phyloP scores from a whole-genome alignment of 37 sponge, comb jelly and placozoan species.

The Tethya wilhelma region DNA sequence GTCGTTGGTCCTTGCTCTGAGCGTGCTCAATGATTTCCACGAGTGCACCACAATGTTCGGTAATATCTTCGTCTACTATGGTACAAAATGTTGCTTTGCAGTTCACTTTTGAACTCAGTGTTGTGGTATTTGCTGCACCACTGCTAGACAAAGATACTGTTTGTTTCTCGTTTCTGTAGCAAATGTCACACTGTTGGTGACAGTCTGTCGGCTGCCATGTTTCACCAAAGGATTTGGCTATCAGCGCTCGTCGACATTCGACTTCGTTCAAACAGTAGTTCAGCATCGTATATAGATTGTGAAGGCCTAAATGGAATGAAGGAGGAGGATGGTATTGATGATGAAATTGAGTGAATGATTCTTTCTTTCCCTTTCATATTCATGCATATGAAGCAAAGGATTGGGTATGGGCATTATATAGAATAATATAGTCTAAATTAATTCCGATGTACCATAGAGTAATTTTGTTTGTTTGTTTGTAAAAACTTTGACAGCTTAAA shows the following conservation, averaged over 20 bases:
- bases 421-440: too few species aligned
- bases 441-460: too few species aligned
- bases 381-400: too few species aligned
- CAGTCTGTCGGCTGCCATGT: constrained; percentile 70
- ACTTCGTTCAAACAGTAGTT: constrained; percentile 70
- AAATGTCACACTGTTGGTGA: constrained; percentile 65
- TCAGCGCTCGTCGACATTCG: constrained; percentile 73
- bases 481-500: too few species aligned
- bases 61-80: constrained; percentile 36
- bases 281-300: constrained; percentile 79
- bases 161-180: too few species aligned
- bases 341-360: too few species aligned
- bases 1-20: constrained; percentile 21
- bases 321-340: too few species aligned
- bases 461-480: too few species aligned
- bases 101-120: neutral
- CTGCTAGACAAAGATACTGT: too few species aligned
- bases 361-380: too few species aligned
- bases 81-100: neutral
- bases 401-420: too few species aligned
- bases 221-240: constrained; percentile 87
- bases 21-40: constrained; percentile 47
- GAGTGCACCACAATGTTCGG: constrained; percentile 36
- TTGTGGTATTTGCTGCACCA: neutral
- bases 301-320: too few species aligned